phyloP scores from a whole-genome alignment of 2,797 vertebrate genomes.

The Muscicapa striata region DNA sequence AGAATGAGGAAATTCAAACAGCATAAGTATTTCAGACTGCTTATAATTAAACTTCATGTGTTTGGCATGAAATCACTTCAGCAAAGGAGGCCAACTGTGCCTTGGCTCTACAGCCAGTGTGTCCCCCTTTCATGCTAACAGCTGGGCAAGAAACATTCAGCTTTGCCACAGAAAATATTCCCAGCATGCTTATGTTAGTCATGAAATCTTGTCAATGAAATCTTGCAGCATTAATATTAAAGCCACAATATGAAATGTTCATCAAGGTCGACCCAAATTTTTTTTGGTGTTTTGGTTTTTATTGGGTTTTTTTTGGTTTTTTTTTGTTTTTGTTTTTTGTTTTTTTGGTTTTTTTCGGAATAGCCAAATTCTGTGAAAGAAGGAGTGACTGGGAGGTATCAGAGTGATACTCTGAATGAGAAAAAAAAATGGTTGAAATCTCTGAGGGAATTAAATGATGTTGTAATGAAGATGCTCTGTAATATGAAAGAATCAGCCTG shows the following conservation, averaged over 20 bases:
- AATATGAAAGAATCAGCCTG: constrained; percentile 36
- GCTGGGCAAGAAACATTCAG: constrained; percentile 55
- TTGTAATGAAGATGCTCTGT: constrained; percentile 25
- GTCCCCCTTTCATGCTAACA: constrained; percentile 37
- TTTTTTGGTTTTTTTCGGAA: too few species aligned
- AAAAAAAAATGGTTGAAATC: not conserved
- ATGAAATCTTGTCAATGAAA: not conserved
- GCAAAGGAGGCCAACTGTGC: constrained; percentile 56
- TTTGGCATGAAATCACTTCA: constrained; percentile 66
- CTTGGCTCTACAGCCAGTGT: constrained; percentile 26
- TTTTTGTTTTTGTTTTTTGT: not conserved
- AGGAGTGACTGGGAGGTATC: not conserved
- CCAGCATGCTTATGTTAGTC: not conserved
- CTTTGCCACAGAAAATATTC: constrained; percentile 3
- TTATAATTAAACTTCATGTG: constrained; percentile 79
- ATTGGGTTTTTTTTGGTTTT: not conserved
- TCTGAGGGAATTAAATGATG: constrained; percentile 13
- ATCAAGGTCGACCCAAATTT: accelerated
- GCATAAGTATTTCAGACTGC: constrained; percentile 78
- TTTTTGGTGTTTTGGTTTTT: not conserved
- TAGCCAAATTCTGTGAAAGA: not conserved
- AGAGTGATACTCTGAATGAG: not conserved
- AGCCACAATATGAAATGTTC: not conserved
- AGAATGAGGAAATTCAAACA: constrained; percentile 67
- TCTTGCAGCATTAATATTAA: constrained; percentile 24